Evolutionary conservation across 2,113 vertebrate genomes (phyloP), one percentile per base, ranked within the genome.

Genomic region (Coracopsis vasa): DNA sequence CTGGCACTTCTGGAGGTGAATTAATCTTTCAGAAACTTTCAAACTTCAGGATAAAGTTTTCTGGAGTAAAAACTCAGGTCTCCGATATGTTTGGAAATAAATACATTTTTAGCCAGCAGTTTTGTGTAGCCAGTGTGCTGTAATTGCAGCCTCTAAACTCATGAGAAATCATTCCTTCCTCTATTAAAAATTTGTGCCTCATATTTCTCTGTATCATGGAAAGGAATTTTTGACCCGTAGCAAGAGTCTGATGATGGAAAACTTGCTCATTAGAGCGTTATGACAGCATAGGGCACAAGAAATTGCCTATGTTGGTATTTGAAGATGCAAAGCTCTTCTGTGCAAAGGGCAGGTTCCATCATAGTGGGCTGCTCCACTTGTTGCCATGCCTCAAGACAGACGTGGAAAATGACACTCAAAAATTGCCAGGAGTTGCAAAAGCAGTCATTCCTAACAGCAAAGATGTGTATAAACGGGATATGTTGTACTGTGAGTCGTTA

Each of bases 211-310:
- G 19, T 45, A 0, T 51, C 6, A 16, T 11, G 20, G 37, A 66
- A 73, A 73, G 8, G 16, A 1, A 0, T 10, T 92, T 51, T 47
- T 77, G 58, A 42, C 10, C 31, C 37, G 24, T 10, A 44, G 7
- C 7, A 14, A 3, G 24, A 60, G 17, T 12, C 17, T 48, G 42
- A 20, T 48, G 75, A 11, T 73, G 79, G 41, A 50, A 80, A 73
- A 62, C 15, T 47, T 64, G 31, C 21, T 61, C 29, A 56, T 35
- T 79, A 16, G 37, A 58, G 6, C 0, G 0, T 60, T 45, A 0
- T 24, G 64, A 69, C 31, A 64, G 19, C 33, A 6, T 0, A 66
- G 28, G 27, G 31, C 15, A 37, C 3, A 11, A 41, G 41, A 29
- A 66, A 66, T 83, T 4, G 3, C 37, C 6, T 16, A 0, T 5